Evolutionary conservation across 2,797 vertebrate genomes (phyloP), one percentile per base, ranked within the genome.

Genomic region (Chelidonichthys spinosus): DNA sequence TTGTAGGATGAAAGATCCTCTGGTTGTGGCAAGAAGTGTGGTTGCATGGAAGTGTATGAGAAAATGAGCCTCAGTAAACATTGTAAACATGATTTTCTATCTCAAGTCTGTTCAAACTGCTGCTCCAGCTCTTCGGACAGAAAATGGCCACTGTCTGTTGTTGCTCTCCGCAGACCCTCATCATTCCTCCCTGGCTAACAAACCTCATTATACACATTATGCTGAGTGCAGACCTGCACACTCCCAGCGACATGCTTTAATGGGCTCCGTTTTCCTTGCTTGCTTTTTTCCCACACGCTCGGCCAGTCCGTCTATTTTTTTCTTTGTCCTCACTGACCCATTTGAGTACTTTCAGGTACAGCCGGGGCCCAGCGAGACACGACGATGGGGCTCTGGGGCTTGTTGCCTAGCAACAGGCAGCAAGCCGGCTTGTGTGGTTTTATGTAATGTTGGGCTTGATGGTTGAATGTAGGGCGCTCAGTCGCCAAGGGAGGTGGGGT

Each of bases 331-430:
- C 79, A 1, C 42, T 82, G 85, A 87, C 86, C 85, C 76, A 74
- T 76, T 79, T 78, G 63, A 78, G 68, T 56, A 61, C 82, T 82
- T 78, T 79, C 85, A 90, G 90, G 90, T 90, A 55, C 69, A 63
- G 66, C 74, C 32, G n/a, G 58, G 53, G 75, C 74, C 83, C 83
- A 78, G 69, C 42, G 54, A 82, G 89, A 77, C 82, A 74, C 46
- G 1, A 5, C 47, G 61, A 78, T 56, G 81, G 59, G 74, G 76
- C 90, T 90, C 72, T 54, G 11, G 86, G 87, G 85, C 90, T 87
- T 81, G 92, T 94, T 93, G 90, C 93, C 75, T 91, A 86, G 93
- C 89, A 92, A 94, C 92, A 90, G 72, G 74, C 83, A 81, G 84
- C 84, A 84, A 89, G 81, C 79, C 60, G 59, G 79, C 81, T 58